A percentile compares a stretch with the other conserved stretches of the same genome.
phyloP scores from a whole-genome alignment of 1,140 invertebrate genomes.

The Theocolax elegans region DNA sequence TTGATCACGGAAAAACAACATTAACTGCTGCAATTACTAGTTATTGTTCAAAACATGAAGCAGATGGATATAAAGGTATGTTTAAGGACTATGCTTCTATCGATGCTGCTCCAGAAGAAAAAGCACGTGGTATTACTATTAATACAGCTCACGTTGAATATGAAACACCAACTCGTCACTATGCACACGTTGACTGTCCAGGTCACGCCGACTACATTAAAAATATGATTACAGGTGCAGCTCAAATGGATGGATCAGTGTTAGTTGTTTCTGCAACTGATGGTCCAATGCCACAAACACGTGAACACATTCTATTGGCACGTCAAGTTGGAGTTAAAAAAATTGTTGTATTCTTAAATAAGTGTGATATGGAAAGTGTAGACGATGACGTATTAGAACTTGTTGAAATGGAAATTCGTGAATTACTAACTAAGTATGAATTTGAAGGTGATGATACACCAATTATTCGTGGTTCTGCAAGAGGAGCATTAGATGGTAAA shows the following conservation, averaged over 20 bases:
- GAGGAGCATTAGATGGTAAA: constrained; percentile 92
- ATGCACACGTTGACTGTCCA: constrained; percentile 97
- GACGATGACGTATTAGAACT: constrained; percentile 97
- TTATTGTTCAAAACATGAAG: constrained; percentile 80
- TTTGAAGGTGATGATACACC: constrained; percentile 91
- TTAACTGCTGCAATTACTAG: constrained; percentile 91
- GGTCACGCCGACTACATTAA: constrained; percentile 98
- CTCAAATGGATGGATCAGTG: constrained; percentile 99
- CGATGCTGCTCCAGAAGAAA: constrained; percentile 98
- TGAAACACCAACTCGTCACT: constrained; percentile 92
- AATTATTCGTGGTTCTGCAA: constrained; percentile 89
- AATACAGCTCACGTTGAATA: constrained; percentile 99
- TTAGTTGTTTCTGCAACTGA: constrained; percentile 99
- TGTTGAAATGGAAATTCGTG: constrained; percentile 97
- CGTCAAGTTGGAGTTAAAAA: constrained; percentile 96
- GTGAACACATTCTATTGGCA: constrained; percentile 95
- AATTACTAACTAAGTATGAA: constrained; percentile 91
- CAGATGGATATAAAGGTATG: constrained; percentile 83
- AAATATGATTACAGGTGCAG: constrained; percentile 99
- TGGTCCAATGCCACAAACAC: constrained; percentile 98
- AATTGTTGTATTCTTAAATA: constrained; percentile 96
- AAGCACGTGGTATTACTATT: constrained; percentile 96
- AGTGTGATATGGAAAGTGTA: constrained; percentile 91
- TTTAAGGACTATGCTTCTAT: constrained; percentile 95
- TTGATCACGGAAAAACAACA: constrained; percentile 99